Evolutionary conservation across 2,797 vertebrate genomes (phyloP).

Genomic region (Varecia variegata): DNA sequence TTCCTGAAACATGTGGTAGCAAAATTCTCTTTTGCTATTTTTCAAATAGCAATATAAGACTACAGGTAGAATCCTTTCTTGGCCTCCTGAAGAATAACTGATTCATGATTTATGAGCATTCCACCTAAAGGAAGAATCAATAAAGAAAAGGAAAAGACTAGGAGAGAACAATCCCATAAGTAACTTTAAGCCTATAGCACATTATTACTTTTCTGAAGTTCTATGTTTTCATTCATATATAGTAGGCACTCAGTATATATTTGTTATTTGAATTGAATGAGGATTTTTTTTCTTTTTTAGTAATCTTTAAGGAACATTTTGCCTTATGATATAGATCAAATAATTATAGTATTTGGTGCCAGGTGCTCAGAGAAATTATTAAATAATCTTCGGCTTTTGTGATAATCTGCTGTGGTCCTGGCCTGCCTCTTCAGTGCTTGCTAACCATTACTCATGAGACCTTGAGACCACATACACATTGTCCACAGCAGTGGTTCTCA

Average conservation of each 20-base stretch:
- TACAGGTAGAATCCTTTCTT: neutral
- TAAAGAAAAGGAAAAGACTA: neutral
- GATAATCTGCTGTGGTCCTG: neutral
- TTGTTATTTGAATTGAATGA: slow-evolving; percentile 31
- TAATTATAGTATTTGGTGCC: slow-evolving; percentile 51
- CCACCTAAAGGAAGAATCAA: slow-evolving; percentile 56
- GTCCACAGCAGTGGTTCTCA: neutral
- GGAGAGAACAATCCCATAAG: slow-evolving; percentile 71
- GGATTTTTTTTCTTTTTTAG: slow-evolving; percentile 44
- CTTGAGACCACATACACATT: neutral
- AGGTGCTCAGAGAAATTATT: slow-evolving; percentile 50
- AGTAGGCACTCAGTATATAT: neutral
- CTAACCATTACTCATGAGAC: neutral
- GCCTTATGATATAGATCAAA: slow-evolving; percentile 18
- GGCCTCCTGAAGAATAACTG: slow-evolving; percentile 26
- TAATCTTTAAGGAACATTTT: slow-evolving; percentile 47
- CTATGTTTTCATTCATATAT: slow-evolving; percentile 33
- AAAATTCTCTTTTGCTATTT: neutral
- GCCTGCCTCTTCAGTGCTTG: neutral
- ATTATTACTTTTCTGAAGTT: slow-evolving; percentile 46
- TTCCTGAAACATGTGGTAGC: slow-evolving; percentile 12
- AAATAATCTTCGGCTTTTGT: slow-evolving; percentile 56
- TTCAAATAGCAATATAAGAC: neutral
- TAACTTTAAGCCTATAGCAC: slow-evolving; percentile 36
- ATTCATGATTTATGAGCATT: slow-evolving; percentile 64